Conservation (phyloP, 2,113 vertebrate genomes). For the Scopus umbretta region DNA sequence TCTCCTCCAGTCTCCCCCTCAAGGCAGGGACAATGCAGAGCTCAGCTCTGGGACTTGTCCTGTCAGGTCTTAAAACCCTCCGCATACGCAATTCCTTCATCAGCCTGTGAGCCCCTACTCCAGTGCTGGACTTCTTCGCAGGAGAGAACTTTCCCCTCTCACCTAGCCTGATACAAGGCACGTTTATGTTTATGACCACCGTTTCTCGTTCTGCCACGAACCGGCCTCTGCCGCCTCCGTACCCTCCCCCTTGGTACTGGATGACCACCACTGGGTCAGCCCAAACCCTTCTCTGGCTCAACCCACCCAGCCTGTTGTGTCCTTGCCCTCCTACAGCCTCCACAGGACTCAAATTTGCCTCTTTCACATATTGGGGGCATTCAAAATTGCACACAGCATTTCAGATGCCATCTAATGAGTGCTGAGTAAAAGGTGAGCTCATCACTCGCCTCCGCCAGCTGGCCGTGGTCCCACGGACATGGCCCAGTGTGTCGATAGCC, state of each 20-base stretch:
- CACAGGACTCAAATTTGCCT: neutral
- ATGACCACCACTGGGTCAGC: rapidly evolving
- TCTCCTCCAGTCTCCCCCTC: neutral
- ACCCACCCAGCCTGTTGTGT: neutral
- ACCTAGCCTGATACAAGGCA: neutral
- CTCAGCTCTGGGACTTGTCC: neutral
- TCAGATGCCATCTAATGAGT: neutral
- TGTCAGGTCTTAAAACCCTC: neutral
- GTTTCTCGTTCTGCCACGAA: rapidly evolving
- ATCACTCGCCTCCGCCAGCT: rapidly evolving
- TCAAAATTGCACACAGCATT: neutral
- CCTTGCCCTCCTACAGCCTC: neutral
- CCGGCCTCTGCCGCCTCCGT: neutral
- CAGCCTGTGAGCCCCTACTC: neutral
- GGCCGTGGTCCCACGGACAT: neutral
- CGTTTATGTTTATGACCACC: rapidly evolving
- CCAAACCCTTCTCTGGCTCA: neutral
- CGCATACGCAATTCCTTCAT: rapidly evolving
- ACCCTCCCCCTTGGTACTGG: neutral
- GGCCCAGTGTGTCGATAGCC: rapidly evolving
- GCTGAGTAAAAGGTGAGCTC: neutral
- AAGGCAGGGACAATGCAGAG: neutral
- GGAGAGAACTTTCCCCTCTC: neutral
- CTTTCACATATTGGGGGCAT: no score
- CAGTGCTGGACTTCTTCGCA: neutral